Base-by-base conservation (phyloP, 2,113 vertebrate species). In the Cottus gobio region DNA sequence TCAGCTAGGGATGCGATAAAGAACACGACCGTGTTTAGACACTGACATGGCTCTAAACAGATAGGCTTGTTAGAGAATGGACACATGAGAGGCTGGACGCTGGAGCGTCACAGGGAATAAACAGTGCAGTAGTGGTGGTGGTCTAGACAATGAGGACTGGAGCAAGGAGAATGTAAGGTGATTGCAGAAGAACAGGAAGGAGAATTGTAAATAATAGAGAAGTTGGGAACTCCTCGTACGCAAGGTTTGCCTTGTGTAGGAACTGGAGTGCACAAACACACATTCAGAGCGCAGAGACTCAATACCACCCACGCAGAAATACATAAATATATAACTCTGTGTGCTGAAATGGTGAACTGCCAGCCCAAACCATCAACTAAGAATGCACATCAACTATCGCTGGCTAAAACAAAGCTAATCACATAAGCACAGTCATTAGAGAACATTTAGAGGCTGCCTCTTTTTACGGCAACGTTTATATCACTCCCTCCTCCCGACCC, bases 121-220 rank as follows among this genome's bases (percentile, higher is more conserved):
- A 79, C 58, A 50, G 34, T 15, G 61, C 72, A 71, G 58, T 64
- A 68, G 39, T 18, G 56, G 57, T 30, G 57, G 57, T 58, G 28
- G 80, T 83, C 81, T 64, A 56, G 85, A 87, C 13, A 1, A 63
- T 62, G 57, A 77, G 75, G 63, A 67, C n/a, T 42, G 76, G 58
- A 75, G 66, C 22, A 22, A 71, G 73, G 73, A 57, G 87, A 83
- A 89, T 77, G 69, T 79, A 42, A 57, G 74, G 75, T 87, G 77
- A 88, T 63, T 85, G 74, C 71, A 76, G 65, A 63, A 75, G 72
- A 75, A 80, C 80, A 48, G 83, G 64, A 72, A 70, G 82, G 71
- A 87, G 75, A 75, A 71, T 75, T 67, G 81, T 93, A 87, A 94
- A 94, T 93, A 91, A 94, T 93, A 69, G 71, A 93, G 65, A 85